Base-by-base conservation (phyloP, 2,797 vertebrate genomes). In the Hypotaenidia okinawae region DNA sequence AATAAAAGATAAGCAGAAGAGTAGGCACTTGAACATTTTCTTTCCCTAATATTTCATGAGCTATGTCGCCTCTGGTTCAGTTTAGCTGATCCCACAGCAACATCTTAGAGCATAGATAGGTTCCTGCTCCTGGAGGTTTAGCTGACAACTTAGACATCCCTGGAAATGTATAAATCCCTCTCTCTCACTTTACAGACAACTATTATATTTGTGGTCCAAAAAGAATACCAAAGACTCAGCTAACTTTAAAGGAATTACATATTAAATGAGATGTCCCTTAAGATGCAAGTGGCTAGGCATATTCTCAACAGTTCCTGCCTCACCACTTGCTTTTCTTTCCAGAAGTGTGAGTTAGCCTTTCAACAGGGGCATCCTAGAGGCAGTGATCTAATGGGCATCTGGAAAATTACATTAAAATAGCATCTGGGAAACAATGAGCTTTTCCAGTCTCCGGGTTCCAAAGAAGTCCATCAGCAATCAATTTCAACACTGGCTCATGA, bases 81-180 rank as follows among this genome's bases (percentile, higher is more conserved):
- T 12, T 11, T 82, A 33, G 25, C 52, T 59, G 33, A 59, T 61
- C 55, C 16, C 11, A n/a, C 17, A 27, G 5, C 6, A 69, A 16
- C 9, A 23, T 27, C 17, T 33, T 45, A 51, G 57, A 30, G n/a
- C 41, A 41, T 27, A 0, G 0, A 7, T 8, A 30, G 9, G 7
- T 23, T 66, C 28, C 41, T 62, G 22, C 9, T 85, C 75, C 79
- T 72, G 28, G 9, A 91, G 33, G 9, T 59, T 75, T 62, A 45
- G 37, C 19, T 69, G 23, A 51, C 9, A 21, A 37, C 10, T 64
- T 69, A 74, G 24, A 49, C 6, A 45, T 8, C 6, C 6, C 16
- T 78, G 28, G 14, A 67, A 23, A n/a, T 22, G 13, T 54, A 2
- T 37, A 59, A 37, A 37, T 49, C 5, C n/a, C 10, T 11, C 9